Evolutionary conservation across 1,140 invertebrate genomes (phyloP), one percentile per base, ranked within the genome.

Genomic region (Eriocheir sinensis): DNA sequence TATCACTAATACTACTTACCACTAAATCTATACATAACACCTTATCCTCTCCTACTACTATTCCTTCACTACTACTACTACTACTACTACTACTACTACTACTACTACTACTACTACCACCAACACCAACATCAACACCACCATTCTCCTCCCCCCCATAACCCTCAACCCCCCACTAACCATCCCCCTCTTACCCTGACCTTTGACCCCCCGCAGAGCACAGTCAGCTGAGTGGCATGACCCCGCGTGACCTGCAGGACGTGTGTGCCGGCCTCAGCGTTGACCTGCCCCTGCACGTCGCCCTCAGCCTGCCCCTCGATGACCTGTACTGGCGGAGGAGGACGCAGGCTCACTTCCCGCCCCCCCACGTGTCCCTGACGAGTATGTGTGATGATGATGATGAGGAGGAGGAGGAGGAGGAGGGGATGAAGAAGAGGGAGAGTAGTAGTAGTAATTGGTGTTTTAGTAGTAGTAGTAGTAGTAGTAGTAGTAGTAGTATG

Each of bases 261-360:
- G 93, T 89, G 48, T 93, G 93, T 44, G 85, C 83, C 8, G 86
- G 53, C 0, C 93, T 93, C n/a, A 88, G 85, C 21, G 53, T 93
- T 30, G 93, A 93, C 60, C 93, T 93, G 0, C 93, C 86, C 8
- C 86, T 93, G 27, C 48, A 32, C 30, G 48, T 80, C 30, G 93
- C 93, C 27, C 86, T 93, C 27, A 48, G 36, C 9, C 53, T 93
- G 53, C 93, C 93, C 27, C 60, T 93, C 2, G 86, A 93, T 27
- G 81, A 93, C 60, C 40, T 60, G 36, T 93, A 93, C 38, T 93
- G 93, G 93, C 83, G 60, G n/a, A 53, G 93, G 27, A 88, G 93
- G 27, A 79, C 53, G 36, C 53, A 89, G 36, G 86, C 93, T 17
- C 93, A 93, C 38, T 93, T 79, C 60, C 93, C 93, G 2, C 93